These are phyloP conservation scores for Neoniphon sammara DNA, from an alignment of 2,797 vertebrate species.

Conservation along the genomic window DNA sequence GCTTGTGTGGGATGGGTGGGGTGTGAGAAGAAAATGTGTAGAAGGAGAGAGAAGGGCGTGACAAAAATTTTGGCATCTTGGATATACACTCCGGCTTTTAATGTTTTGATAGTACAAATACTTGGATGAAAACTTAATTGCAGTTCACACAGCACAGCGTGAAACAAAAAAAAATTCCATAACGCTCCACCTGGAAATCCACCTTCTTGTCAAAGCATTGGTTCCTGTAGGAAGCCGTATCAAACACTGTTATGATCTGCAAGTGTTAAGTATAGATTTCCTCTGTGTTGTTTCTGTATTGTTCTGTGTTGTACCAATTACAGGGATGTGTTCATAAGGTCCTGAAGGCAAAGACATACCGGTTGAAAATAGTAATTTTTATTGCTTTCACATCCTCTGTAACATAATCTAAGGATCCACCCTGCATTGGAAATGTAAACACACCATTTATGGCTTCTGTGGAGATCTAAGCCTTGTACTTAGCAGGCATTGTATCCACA, in stretches of 20 bases:
- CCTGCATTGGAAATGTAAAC: not conserved
- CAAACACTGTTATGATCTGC: not conserved
- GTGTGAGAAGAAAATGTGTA: conserved; percentile 38
- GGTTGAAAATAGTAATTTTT: not conserved
- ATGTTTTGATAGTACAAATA: conserved; percentile 14
- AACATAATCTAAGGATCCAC: not conserved
- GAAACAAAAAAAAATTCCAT: not conserved
- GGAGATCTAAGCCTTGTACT: too few relatives aligned
- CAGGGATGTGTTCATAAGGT: not conserved
- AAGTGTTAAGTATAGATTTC: conserved; percentile 19
- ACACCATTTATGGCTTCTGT: not conserved
- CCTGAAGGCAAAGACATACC: not conserved
- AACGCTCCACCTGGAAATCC: not conserved
- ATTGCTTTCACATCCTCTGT: not conserved
- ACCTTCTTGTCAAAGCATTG: not conserved
- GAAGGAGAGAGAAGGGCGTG: conserved; percentile 36
- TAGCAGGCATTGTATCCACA: too few relatives aligned
- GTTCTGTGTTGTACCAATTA: not conserved
- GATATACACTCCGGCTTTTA: not conserved
- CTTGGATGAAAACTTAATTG: not conserved
- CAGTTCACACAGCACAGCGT: not conserved
- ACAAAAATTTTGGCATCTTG: conserved; percentile 30
- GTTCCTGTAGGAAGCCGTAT: not conserved
- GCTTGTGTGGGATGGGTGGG: conserved; percentile 29
- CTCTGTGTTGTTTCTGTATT: not conserved